Evolutionary conservation across 2,113 vertebrate species (phyloP), one percentile per base, ranked within the genome.

Genomic region (Oophaga pumilio): DNA sequence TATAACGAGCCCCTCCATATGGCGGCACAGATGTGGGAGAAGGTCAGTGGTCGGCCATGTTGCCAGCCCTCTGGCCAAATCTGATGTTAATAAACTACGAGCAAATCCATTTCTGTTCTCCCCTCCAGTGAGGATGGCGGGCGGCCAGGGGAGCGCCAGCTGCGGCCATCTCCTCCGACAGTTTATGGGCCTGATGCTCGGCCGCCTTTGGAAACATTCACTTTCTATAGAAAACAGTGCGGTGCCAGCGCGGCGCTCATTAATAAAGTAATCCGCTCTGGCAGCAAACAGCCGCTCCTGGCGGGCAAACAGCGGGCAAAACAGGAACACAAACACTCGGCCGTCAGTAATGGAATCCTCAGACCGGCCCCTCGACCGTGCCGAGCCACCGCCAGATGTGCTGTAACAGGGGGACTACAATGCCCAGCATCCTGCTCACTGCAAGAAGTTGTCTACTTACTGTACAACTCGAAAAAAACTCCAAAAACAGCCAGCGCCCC

Each of bases 251-350:
- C 84, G 8, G 74, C 84, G 22, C 56, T 78, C 84, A 86, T 66
- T 78, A 78, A 66, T 66, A 78, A 77, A 52, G 28, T 78, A 78
- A 86, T 85, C 84, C 84, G 4, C 59, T 10, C 60, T 86, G 84
- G 84, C 73, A 77, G 73, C 84, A 17, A 62, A 76, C 33, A 28
- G 14, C n/a, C 64, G 71, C 84, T 49, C 17, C 9, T 8, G 56
- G 57, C n/a, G 59, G 56, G 62, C 79, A 82, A 82, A 82, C 77
- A 80, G 53, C 2, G 64, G 20, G 18, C 22, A 59, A 56, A 74
- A 57, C 84, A 33, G 69, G 28, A 76, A 57, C 84, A 74, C 24
- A 4, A 52, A 18, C 24, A 20, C 26, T 28, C 53, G 26, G 12
- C 56, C 71, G 33, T 9, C 84, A 62, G 28, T 13, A 57, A 76